A percentile compares a stretch with the other conserved stretches of the same genome.
Conservation (phyloP, 2,113 vertebrate species). For the Synchiropus splendidus region DNA sequence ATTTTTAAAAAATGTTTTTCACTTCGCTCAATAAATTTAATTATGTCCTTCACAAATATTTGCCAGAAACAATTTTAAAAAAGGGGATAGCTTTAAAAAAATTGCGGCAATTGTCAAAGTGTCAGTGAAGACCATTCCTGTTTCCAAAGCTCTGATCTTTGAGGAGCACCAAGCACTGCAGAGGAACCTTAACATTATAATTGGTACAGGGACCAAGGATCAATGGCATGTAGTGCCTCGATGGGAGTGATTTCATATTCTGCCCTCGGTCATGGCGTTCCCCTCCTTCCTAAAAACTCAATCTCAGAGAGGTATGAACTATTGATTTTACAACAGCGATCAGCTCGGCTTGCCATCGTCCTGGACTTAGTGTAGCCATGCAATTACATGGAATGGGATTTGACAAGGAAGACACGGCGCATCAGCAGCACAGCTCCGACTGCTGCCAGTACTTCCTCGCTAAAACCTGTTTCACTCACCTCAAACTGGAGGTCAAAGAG, state of each 20-base stretch:
- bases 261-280: slow-evolving; percentile 38
- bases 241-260: slow-evolving; percentile 53
- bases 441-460: slow-evolving; percentile 23
- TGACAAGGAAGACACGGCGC: slow-evolving; percentile 25
- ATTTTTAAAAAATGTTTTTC: too few relatives aligned
- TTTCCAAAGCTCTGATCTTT: slow-evolving; percentile 42
- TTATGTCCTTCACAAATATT: too few relatives aligned
- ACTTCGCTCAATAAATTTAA: too few relatives aligned
- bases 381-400: slow-evolving; percentile 47
- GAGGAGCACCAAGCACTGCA: slow-evolving; percentile 36
- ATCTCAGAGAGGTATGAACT: slow-evolving; percentile 59
- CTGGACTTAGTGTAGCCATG: slow-evolving; percentile 33
- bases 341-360: slow-evolving; percentile 34
- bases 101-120: slow-evolving; percentile 38
- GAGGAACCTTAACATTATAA: slow-evolving; percentile 52
- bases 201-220: slow-evolving; percentile 49
- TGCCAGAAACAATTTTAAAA: too few relatives aligned
- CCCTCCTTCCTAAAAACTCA: slow-evolving; percentile 51
- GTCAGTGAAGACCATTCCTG: too few relatives aligned
- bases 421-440: slow-evolving; percentile 30
- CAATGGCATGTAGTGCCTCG: slow-evolving; percentile 31
- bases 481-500: slow-evolving; percentile 26
- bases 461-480: slow-evolving; percentile 16
- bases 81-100: too few relatives aligned
- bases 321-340: slow-evolving; percentile 49